Evolutionary conservation across 2,888 invertebrate genomes (phyloP).

Genomic region (Sthenelais limicola): DNA sequence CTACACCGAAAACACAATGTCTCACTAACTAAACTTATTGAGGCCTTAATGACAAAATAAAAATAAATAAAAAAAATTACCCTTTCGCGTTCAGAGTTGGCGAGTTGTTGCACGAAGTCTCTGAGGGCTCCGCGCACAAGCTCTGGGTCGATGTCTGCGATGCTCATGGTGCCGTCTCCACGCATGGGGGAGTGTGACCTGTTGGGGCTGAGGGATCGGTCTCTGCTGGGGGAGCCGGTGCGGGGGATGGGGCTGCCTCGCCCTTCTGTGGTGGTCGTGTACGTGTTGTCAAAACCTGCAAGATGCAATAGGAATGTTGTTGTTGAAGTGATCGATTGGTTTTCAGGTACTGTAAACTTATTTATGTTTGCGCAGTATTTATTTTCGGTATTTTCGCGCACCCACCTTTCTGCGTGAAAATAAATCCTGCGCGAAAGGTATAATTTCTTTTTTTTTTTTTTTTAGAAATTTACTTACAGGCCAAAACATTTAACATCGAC

Average conservation of each 20-base stretch:
- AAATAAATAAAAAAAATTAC: conserved; percentile 75
- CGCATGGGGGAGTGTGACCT: conserved; percentile 50
- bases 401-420: no score
- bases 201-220: conserved; percentile 37
- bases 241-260: conserved; percentile 70
- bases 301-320: neutral
- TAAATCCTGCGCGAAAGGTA: no score
- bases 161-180: conserved; percentile 57
- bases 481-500: no score
- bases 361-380: no score
- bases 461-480: no score
- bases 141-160: conserved; percentile 91
- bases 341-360: no score
- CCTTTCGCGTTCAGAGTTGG: conserved; percentile 91
- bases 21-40: no score
- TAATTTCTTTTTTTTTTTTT: no score
- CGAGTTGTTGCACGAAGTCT: conserved; percentile 93
- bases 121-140: conserved; percentile 90
- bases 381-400: no score
- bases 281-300: conserved; percentile 71
- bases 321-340: no score
- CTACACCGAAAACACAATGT: no score
- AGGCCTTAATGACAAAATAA: no score
- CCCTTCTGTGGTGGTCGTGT: conserved; percentile 71
- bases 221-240: conserved; percentile 68